Evolutionary conservation across 1,140 invertebrate genomes (phyloP).

Genomic region (Pachypsylla venusta): DNA sequence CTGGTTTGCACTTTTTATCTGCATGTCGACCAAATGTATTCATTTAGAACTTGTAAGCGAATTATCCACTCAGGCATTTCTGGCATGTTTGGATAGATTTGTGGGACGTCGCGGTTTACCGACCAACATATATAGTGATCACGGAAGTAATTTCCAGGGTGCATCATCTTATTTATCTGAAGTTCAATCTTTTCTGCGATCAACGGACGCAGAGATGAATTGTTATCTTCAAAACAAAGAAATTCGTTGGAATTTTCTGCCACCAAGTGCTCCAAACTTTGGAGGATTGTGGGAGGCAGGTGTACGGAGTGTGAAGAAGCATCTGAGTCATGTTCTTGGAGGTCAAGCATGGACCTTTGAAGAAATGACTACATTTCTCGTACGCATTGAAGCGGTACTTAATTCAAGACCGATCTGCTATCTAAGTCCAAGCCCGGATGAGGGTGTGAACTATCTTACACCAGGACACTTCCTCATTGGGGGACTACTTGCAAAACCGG

Average conservation of each 20-base stretch:
- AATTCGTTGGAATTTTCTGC: constrained; percentile 23
- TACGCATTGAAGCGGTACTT: constrained; percentile 23
- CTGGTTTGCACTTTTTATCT: constrained; percentile 33
- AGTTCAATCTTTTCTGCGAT: not conserved
- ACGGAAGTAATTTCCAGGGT: constrained; percentile 30
- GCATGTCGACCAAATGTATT: constrained; percentile 29
- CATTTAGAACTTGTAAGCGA: constrained; percentile 32
- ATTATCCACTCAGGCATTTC: constrained; percentile 29
- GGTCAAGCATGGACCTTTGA: constrained; percentile 23
- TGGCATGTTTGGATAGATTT: constrained; percentile 31
- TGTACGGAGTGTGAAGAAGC: constrained; percentile 20
- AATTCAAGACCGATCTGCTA: constrained; percentile 23
- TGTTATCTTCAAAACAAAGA: not conserved
- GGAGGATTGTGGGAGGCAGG: constrained; percentile 25
- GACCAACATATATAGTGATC: constrained; percentile 26
- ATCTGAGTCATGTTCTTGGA: constrained; percentile 16
- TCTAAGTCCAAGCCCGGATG: not conserved
- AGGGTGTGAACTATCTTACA: constrained; percentile 17
- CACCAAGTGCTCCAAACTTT: constrained; percentile 20
- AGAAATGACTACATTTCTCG: constrained; percentile 24
- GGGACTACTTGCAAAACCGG: constrained; percentile 9
- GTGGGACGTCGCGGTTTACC: constrained; percentile 28
- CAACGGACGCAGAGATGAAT: not conserved
- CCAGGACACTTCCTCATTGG: constrained; percentile 22
- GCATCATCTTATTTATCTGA: constrained; percentile 13